Evolutionary conservation across 2,113 vertebrate species (phyloP).

Genomic region (Oxygymnocypris stewartii): DNA sequence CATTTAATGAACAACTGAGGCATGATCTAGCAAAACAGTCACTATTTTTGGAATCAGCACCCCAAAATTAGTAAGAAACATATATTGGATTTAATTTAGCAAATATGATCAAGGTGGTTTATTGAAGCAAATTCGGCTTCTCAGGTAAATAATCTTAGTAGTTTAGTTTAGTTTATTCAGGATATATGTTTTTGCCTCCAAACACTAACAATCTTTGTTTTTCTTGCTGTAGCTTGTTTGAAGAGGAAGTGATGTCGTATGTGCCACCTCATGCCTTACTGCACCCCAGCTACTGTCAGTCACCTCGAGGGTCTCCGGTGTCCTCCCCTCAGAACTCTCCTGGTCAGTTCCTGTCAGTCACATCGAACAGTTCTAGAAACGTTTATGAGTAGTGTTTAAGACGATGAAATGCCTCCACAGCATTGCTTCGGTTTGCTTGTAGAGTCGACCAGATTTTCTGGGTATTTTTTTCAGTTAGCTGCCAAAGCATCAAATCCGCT

Average conservation of each 20-base stretch:
- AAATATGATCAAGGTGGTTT: too few relatives aligned
- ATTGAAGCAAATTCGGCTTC: neutral
- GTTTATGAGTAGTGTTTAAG: neutral
- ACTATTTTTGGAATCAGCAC: too few relatives aligned
- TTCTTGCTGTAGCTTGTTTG: constrained; percentile 83
- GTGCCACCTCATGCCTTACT: constrained; percentile 94
- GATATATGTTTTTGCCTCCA: neutral
- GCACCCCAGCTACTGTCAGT: constrained; percentile 91
- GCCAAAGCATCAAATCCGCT: constrained; percentile 82
- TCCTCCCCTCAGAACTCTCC: constrained; percentile 96
- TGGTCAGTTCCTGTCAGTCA: constrained; percentile 71
- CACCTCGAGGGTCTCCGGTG: constrained; percentile 42
- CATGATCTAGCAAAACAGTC: too few relatives aligned
- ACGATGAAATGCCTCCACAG: neutral
- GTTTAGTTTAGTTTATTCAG: neutral
- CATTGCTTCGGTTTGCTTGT: constrained; percentile 55
- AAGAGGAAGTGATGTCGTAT: constrained; percentile 99
- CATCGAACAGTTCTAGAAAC: neutral
- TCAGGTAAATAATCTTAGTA: neutral
- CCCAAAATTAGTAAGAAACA: too few relatives aligned
- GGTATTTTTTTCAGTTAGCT: constrained; percentile 71
- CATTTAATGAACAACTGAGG: too few relatives aligned
- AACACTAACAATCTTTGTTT: neutral
- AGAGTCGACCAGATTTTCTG: constrained; percentile 61
- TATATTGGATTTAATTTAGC: too few relatives aligned